These are phyloP conservation scores for Mus caroli DNA, from an alignment of 2,797 vertebrate genomes.

Conservation along the genomic window DNA sequence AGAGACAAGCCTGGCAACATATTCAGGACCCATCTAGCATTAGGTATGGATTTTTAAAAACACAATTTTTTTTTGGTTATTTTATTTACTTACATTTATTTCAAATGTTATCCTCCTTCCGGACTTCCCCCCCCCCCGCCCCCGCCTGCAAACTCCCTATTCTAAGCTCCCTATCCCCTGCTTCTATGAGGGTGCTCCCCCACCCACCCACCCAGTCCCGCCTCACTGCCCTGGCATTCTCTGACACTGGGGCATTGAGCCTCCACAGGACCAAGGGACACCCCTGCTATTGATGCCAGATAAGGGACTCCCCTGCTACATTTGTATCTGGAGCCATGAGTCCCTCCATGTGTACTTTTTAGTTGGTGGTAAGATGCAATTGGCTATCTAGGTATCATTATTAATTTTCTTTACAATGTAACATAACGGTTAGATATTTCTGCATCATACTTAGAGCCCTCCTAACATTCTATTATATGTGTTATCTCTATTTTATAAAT, in stretches of 20 bases:
- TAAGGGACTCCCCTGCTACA: background rate
- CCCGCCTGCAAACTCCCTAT: background rate
- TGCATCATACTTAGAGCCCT: background rate
- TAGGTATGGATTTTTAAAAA: conserved; percentile 46
- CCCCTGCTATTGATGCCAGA: background rate
- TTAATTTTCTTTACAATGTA: background rate
- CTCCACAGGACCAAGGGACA: background rate
- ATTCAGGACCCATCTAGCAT: rapidly evolving
- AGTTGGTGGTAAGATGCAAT: too few relatives aligned
- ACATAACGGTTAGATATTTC: conserved; percentile 1
- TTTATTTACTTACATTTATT: background rate
- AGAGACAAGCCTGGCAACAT: background rate
- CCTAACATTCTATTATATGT: conserved; percentile 8
- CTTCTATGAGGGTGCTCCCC: background rate
- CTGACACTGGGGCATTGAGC: background rate
- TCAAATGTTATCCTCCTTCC: background rate
- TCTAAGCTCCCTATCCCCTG: background rate
- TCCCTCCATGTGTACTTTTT: background rate
- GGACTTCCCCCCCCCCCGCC: too few relatives aligned
- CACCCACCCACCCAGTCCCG: background rate
- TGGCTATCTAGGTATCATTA: background rate
- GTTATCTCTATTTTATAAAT: conserved; percentile 10
- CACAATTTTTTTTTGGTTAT: background rate
- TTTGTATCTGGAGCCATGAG: background rate
- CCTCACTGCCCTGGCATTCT: background rate